A percentile compares a stretch with the other conserved stretches of the same genome.
phyloP scores from a whole-genome alignment of 2,888 invertebrate genomes.

The Eremobia ochroleuca region DNA sequence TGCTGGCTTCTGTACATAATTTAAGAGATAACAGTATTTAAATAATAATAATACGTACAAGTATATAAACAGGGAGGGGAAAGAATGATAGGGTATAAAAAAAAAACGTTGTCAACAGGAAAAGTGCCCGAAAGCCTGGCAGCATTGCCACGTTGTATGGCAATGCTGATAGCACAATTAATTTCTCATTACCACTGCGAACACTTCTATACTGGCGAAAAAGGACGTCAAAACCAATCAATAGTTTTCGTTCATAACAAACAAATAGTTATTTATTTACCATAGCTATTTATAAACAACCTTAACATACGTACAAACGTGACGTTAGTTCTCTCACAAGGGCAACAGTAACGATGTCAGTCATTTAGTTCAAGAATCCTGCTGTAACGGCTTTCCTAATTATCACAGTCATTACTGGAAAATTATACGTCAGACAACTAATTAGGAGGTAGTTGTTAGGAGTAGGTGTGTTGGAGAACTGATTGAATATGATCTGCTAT shows the following conservation, averaged over 20 bases:
- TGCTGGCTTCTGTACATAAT: too few species aligned
- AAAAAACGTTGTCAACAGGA: not conserved
- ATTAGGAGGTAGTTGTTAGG: conserved; percentile 15
- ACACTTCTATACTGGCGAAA: not conserved
- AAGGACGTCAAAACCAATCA: not conserved
- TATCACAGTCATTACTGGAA: conserved; percentile 33
- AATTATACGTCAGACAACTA: conserved; percentile 27
- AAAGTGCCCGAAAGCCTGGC: not conserved
- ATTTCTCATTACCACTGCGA: not conserved
- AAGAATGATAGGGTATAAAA: not conserved
- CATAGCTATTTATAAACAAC: conserved; percentile 33
- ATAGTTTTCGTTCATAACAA: not conserved
- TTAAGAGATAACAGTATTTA: too few species aligned
- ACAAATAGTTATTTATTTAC: conserved; percentile 5
- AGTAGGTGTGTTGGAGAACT: not conserved
- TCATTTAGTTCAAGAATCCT: conserved; percentile 61
- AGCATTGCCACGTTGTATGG: not conserved
- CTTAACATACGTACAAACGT: conserved; percentile 27
- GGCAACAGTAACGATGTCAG: conserved; percentile 51
- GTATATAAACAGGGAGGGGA: too few species aligned
- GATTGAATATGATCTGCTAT: not conserved
- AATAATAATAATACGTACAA: too few species aligned
- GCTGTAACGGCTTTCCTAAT: conserved; percentile 33
- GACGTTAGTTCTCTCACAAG: conserved; percentile 38
- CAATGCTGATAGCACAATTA: not conserved